Percentiles rank a stretch among this genome's conserved stretches.
Evolutionary conservation across 2,113 vertebrate genomes (phyloP).

Genomic region (Mobula hypostoma): DNA sequence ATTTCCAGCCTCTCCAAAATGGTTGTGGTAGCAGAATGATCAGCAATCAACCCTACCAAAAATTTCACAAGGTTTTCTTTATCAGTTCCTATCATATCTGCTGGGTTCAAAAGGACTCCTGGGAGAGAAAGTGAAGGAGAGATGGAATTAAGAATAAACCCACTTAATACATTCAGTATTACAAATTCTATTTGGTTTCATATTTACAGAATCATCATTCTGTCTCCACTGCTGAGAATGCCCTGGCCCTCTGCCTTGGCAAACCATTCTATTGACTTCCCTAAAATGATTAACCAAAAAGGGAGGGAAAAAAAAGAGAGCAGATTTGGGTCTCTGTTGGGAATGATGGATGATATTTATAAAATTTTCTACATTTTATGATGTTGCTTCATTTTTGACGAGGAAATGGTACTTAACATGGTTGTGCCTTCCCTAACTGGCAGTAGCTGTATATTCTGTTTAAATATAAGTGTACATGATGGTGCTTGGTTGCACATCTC

Average conservation of each 20-base stretch:
- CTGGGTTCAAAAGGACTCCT: background rate
- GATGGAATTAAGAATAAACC: background rate
- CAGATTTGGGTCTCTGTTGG: background rate
- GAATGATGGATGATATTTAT: background rate
- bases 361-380: background rate
- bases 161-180: background rate
- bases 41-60: background rate
- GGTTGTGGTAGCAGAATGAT: background rate
- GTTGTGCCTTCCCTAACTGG: background rate
- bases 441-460: background rate
- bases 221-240: background rate
- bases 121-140: background rate
- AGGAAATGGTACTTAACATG: background rate
- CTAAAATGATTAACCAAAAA: background rate
- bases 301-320: too few relatives aligned
- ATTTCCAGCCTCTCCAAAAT: background rate
- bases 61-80: background rate
- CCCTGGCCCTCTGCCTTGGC: background rate
- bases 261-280: background rate
- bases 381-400: background rate
- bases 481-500: background rate
- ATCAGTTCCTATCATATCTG: background rate
- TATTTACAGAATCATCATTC: background rate
- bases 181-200: background rate
- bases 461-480: background rate